These are phyloP conservation scores for Aphis gossypii DNA, from an alignment of 1,140 invertebrate species.

Conservation along the genomic window DNA sequence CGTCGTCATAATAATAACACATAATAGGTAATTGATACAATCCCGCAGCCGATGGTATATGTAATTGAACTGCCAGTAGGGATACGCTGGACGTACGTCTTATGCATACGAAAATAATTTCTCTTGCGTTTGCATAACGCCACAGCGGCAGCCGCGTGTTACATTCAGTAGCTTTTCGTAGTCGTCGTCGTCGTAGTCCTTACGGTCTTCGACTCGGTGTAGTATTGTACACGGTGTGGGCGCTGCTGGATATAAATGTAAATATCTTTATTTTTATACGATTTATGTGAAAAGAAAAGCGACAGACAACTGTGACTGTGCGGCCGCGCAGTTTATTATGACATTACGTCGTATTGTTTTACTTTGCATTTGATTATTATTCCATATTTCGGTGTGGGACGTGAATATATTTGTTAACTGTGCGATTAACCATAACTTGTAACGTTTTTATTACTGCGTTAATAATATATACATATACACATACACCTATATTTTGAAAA, in stretches of 20 bases:
- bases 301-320: neutral
- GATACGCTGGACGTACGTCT: neutral
- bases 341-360: slow-evolving; percentile 42
- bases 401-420: slow-evolving; percentile 27
- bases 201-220: neutral
- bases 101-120: neutral
- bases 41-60: neutral
- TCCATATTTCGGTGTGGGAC: slow-evolving; percentile 2
- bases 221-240: neutral
- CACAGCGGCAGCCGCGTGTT: neutral
- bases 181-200: neutral
- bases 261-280: slow-evolving; percentile 41
- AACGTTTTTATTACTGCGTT: slow-evolving; percentile 31
- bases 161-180: neutral
- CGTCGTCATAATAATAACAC: neutral
- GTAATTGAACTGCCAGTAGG: neutral
- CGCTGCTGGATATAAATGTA: neutral
- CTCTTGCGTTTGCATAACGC: neutral
- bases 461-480: neutral
- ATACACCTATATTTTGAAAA: neutral
- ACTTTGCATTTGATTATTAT: neutral
- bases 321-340: slow-evolving; percentile 35
- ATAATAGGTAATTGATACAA: neutral
- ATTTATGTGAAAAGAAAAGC: slow-evolving; percentile 19
- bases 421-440: slow-evolving; percentile 5